These are phyloP conservation scores for Copidosoma aretas DNA, from an alignment of 2,888 invertebrate species.

Conservation along the genomic window DNA sequence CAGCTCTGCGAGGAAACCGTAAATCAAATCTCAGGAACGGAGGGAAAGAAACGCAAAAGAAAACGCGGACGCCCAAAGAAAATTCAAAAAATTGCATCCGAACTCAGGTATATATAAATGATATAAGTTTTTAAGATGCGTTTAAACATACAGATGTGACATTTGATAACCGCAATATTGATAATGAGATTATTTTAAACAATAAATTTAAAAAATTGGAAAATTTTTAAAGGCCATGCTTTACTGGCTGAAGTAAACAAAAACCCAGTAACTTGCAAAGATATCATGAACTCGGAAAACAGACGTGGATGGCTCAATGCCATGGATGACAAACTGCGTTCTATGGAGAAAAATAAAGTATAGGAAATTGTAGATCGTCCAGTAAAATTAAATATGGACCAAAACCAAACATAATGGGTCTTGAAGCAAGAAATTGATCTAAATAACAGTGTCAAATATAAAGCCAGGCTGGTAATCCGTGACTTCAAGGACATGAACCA, in stretches of 20 bases:
- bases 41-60: no score
- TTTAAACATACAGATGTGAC: constrained; percentile 4
- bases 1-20: no score
- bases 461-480: background rate
- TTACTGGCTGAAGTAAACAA: constrained; percentile 14
- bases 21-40: no score
- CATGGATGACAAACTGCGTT: background rate
- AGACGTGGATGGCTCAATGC: constrained; percentile 12
- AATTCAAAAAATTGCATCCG: no score
- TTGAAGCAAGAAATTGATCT: background rate
- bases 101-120: no score
- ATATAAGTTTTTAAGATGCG: background rate
- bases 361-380: constrained; percentile 32
- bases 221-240: background rate
- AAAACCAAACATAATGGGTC: constrained; percentile 31
- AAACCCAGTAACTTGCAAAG: constrained; percentile 31
- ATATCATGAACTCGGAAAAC: constrained; percentile 31
- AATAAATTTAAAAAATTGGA: background rate
- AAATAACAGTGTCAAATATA: background rate
- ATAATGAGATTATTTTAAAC: background rate
- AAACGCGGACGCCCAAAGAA: no score
- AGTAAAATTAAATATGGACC: constrained; percentile 4
- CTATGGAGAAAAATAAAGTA: constrained; percentile 32
- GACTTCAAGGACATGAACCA: background rate
- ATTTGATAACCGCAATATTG: background rate